These are phyloP conservation scores for Colostygia pectinataria DNA, from an alignment of 2,888 invertebrate species.

Conservation along the genomic window DNA sequence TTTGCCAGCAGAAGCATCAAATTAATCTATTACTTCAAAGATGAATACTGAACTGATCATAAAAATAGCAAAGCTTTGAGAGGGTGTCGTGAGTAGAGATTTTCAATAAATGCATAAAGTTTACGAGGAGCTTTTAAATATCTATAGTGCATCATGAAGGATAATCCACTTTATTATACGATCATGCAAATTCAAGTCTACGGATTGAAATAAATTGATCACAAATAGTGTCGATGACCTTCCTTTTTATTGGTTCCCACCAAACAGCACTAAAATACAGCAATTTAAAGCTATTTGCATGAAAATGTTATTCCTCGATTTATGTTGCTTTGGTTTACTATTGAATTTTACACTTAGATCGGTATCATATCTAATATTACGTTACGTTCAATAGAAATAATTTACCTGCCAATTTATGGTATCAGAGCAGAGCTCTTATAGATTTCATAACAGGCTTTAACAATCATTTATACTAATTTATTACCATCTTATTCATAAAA, in stretches of 20 bases:
- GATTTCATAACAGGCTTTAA: too few relatives aligned
- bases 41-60: conserved; percentile 14
- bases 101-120: conserved; percentile 57
- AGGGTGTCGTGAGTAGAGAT: conserved; percentile 42
- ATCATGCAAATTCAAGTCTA: conserved; percentile 62
- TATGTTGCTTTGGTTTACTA: conserved; percentile 10
- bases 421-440: too few relatives aligned
- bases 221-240: conserved; percentile 53
- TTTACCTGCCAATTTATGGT: too few relatives aligned
- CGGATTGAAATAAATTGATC: conserved; percentile 59
- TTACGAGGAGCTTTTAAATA: conserved; percentile 57
- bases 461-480: too few relatives aligned
- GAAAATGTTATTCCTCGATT: conserved; percentile 25
- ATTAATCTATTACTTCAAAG: too few relatives aligned
- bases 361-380: too few relatives aligned
- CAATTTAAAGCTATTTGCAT: conserved; percentile 35
- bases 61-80: conserved; percentile 30
- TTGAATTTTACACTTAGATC: neutral
- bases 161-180: conserved; percentile 62
- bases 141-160: conserved; percentile 63
- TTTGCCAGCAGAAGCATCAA: too few relatives aligned
- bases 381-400: too few relatives aligned
- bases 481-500: too few relatives aligned
- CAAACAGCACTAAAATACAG: conserved; percentile 38
- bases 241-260: conserved; percentile 36